Evolutionary conservation across 2,797 vertebrate genomes (phyloP).

Genomic region (Heliangelus exortis): DNA sequence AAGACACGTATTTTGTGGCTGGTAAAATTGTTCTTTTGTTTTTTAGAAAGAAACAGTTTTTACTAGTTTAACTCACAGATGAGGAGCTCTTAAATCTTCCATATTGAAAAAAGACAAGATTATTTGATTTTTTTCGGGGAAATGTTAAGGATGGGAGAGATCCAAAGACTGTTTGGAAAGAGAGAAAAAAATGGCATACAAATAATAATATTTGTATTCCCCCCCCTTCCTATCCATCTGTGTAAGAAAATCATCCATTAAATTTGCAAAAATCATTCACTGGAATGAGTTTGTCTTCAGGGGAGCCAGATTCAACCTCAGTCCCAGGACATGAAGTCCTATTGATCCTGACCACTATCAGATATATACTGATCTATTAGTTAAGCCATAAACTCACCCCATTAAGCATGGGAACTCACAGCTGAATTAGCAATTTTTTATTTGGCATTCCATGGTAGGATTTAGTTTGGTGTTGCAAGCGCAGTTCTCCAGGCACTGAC

Average conservation of each 20-base stretch:
- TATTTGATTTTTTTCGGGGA: not conserved
- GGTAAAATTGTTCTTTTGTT: not conserved
- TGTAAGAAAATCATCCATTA: not conserved
- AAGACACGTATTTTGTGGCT: not conserved
- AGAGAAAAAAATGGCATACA: not conserved
- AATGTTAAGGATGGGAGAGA: not conserved
- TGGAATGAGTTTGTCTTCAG: not conserved
- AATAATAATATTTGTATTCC: not conserved
- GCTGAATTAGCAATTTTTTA: not conserved
- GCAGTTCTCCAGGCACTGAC: constrained; percentile 17
- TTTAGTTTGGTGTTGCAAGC: constrained; percentile 16
- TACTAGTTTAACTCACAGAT: not conserved
- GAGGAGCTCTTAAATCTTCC: not conserved
- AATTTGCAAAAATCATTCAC: not conserved
- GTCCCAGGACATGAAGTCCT: not conserved
- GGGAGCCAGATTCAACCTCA: not conserved
- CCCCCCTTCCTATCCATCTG: not conserved
- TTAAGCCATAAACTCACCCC: not conserved
- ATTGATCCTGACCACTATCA: not conserved
- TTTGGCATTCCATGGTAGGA: not conserved
- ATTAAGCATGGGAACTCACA: not conserved
- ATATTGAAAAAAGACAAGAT: not conserved
- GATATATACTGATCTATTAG: not conserved
- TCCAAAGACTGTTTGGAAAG: not conserved
- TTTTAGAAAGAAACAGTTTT: not conserved